Evolutionary conservation across 2,797 vertebrate genomes (phyloP), one percentile per base, ranked within the genome.

Genomic region (Alca torda): DNA sequence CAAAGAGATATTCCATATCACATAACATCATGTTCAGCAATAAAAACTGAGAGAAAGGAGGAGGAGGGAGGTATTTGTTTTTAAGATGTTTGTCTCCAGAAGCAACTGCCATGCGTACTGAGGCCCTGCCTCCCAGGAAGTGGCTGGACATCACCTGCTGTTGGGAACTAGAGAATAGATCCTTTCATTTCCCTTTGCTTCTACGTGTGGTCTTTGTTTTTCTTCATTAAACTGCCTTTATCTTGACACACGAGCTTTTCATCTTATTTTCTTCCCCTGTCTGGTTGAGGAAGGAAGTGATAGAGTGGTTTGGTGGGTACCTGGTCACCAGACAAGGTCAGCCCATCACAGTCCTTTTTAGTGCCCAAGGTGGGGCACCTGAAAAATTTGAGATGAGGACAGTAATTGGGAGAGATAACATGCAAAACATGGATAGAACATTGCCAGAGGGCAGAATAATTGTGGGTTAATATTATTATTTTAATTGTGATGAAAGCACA

Each of bases 181-280:
- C 28, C 63, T 75, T 80, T 57, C 26, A 2, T 31, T 50, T 68
- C 43, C 7, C 5, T 88, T 77, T 68, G 10, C 16, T 76, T 79
- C 13, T 3, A 5, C 0, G 0, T 33, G 5, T 28, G 20, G 20
- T 11, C 19, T 67, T 65, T 65, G 10, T 8, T 43, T 59, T 88
- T 43, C 13, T 59, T 81, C 39, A 54, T 77, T 60, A 54, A 77
- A 37, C 3, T 39, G 16, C 25, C 10, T 69, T 50, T 74, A 56
- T 51, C 60, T 84, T 41, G 11, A 41, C 41, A 5, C 11, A 63
- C 0, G 3, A 39, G 4, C 7, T 72, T 64, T 41, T 45, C 1
- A 28, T 63, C 31, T 10, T 60, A 41, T 31, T 45, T 84, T 80
- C 8, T 24, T 15, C 28, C 18, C 13, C 10, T 51, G 11, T 51